A percentile compares a stretch with the other conserved stretches of the same genome.
Evolutionary conservation across 2,888 invertebrate species (phyloP).

Genomic region (Zhengitettix transpicula): DNA sequence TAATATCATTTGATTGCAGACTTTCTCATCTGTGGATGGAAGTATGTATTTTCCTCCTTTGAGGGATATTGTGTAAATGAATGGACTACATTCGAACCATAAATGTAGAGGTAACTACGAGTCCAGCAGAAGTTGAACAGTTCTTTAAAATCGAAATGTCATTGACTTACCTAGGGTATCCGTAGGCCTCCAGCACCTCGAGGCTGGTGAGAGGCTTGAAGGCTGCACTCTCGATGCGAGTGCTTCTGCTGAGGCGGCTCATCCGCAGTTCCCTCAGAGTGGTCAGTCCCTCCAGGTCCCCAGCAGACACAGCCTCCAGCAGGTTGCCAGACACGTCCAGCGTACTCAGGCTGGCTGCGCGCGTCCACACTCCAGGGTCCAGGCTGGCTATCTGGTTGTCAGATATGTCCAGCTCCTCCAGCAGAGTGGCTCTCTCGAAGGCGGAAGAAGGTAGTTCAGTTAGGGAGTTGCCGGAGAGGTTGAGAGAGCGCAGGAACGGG

Average conservation of each 20-base stretch:
- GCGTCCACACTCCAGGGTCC: conserved; percentile 44
- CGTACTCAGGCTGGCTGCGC: conserved; percentile 49
- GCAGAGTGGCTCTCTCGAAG: conserved; percentile 61
- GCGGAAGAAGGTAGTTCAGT: conserved; percentile 43
- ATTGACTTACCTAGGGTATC: conserved; percentile 38
- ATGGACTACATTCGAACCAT: no score
- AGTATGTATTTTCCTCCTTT: no score
- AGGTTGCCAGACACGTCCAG: conserved; percentile 74
- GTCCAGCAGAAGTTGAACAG: no score
- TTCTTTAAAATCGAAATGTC: no score
- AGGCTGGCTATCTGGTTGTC: conserved; percentile 45
- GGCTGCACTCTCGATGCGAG: conserved; percentile 65
- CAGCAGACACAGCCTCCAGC: conserved; percentile 56
- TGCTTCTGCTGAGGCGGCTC: conserved; percentile 47
- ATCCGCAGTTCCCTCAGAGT: conserved; percentile 38
- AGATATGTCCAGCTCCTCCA: conserved; percentile 64
- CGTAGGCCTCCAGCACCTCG: conserved; percentile 49
- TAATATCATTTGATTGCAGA: no score
- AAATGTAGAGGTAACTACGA: no score
- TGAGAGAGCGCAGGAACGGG: conserved; percentile 63
- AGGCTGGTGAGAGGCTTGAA: conserved; percentile 58
- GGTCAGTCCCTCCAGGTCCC: conserved; percentile 55
- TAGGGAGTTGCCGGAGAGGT: conserved; percentile 63
- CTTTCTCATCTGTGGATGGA: no score
- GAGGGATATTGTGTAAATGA: no score